A percentile compares a stretch with the other conserved stretches of the same genome.
These are phyloP conservation scores for Brachypodius melanocephalos DNA, from an alignment of 2,113 vertebrate genomes.

Conservation along the genomic window DNA sequence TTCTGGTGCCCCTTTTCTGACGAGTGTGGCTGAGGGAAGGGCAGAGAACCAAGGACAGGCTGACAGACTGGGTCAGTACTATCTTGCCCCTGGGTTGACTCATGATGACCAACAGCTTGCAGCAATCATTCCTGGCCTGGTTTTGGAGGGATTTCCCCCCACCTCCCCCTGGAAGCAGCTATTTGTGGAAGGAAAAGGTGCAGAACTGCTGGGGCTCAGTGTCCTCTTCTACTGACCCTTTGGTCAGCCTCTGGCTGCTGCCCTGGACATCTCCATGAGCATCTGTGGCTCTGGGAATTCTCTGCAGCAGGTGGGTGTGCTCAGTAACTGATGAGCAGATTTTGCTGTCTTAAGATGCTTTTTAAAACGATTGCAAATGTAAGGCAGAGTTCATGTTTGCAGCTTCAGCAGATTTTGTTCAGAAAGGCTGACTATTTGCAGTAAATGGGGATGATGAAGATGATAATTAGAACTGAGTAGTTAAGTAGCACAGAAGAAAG, in stretches of 20 bases:
- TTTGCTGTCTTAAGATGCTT: background rate
- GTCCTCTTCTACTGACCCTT: background rate
- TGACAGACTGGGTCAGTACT: background rate
- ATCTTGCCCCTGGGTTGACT: background rate
- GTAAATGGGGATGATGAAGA: background rate
- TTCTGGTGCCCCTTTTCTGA: background rate
- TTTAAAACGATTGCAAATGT: background rate
- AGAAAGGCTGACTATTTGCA: background rate
- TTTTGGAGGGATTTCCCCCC: background rate
- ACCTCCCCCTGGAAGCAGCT: background rate
- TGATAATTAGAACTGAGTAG: background rate
- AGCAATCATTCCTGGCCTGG: conserved; percentile 17
- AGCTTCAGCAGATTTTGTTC: background rate
- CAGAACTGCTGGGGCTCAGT: background rate
- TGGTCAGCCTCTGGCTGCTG: background rate
- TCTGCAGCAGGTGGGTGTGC: background rate
- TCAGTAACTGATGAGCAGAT: background rate
- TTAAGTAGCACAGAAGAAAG: background rate
- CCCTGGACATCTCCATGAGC: background rate
- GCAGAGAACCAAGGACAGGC: background rate
- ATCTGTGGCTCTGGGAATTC: background rate
- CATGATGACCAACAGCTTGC: background rate
- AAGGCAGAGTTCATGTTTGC: background rate
- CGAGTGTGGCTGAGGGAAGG: background rate
- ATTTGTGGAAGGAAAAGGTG: background rate